Base-by-base conservation (phyloP, 2,797 vertebrate species). In the Leptoclinus maculatus region DNA sequence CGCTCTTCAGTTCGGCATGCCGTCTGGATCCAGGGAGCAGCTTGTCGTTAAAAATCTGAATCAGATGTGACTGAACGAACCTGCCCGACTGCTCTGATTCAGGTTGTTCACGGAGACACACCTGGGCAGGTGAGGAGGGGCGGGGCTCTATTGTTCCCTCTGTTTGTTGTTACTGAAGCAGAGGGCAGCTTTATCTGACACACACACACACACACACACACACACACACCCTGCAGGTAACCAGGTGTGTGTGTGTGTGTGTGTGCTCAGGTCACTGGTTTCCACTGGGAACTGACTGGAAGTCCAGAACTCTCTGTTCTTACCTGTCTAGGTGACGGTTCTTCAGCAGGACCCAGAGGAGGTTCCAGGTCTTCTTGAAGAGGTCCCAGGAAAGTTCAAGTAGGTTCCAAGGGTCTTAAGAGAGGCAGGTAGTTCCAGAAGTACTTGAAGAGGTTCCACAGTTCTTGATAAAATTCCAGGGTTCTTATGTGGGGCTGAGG, bases 161-260 rank as follows among this genome's bases (percentile, higher is more conserved):
- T 79, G 70, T 82, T 85, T 86, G 78, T 76, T 70, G 74, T 82
- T 13, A 66, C 58, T 75, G 74, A 69, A 69, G 76, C 75, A 58
- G 66, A 71, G 29, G 21, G 23, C 23, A n/a, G 53, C 7, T 25
- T 38, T 8, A 27, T 51, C 41, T 36, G 71, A 74, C 68, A 77
- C 47, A 41, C 75, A 29, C 27, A 29, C 27, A 29, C 29, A 77
- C 65, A 41, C 75, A 49, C 74, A 77, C 65, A 41, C 75, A 74
- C 68, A 77, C 65, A 41, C 75, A 49, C 74, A 54, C 38, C 2
- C 54, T 8, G 25, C 72, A 70, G 57, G 23, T 78, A 8, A 78
- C 63, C 58, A 51, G 27, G n/a, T 34, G 32, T 7, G 32, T 34
- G 29, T 32, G 29, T 5, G 29, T 5, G 29, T 32, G 34, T 66